Base-by-base conservation (phyloP, 92 coral and sea anemone genomes). In the Nematostella vectensis region DNA sequence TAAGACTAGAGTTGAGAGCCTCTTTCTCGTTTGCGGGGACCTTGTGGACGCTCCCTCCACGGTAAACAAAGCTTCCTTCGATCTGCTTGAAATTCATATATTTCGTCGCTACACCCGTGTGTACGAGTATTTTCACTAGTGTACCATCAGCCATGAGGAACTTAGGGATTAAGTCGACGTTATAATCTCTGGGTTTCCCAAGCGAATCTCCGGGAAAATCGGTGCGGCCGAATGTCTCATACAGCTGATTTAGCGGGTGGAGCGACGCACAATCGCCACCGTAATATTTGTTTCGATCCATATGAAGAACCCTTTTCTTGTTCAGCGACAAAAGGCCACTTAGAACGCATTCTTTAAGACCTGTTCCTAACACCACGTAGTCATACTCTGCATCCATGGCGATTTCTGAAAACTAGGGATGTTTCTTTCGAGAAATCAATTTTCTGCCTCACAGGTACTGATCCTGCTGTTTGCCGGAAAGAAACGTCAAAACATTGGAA, bases 251-350 rank as follows among this genome's bases (percentile, higher is more conserved):
- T 43, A 89, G 70, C 11, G 88, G 83, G 25, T 78, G 84, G 65
- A 89, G 73, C 1, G 95, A 89, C 6, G 96, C 80, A 47, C 96
- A 71, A 25, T 89, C 95, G 0, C 95, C 96, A 10, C 96, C 95
- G 27, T 89, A 89, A 55, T 80, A 89, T 29, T 73, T 68, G 48
- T 84, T 82, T 1, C 95, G 81, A 54, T 89, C 96, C 60, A 85
- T 59, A 47, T 89, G 96, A 0, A 89, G 77, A 20, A 89, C 71
- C 67, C 80, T 89, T 54, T 80, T 80, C 3, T 89, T 87, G n/a
- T 70, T 73, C 3, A 84, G 74, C 3, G 96, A 82, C 69, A 89
- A 30, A 59, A 89, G 59, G 17, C 96, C 95, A 30, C 96, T 89
- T 61, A 89, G 53, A 49, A 89, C 75, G 51, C 96, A 89, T 56